Percentiles rank a stretch among this genome's conserved stretches.
Evolutionary conservation across 2,113 vertebrate species (phyloP).

Genomic region (Urocolius indicus): DNA sequence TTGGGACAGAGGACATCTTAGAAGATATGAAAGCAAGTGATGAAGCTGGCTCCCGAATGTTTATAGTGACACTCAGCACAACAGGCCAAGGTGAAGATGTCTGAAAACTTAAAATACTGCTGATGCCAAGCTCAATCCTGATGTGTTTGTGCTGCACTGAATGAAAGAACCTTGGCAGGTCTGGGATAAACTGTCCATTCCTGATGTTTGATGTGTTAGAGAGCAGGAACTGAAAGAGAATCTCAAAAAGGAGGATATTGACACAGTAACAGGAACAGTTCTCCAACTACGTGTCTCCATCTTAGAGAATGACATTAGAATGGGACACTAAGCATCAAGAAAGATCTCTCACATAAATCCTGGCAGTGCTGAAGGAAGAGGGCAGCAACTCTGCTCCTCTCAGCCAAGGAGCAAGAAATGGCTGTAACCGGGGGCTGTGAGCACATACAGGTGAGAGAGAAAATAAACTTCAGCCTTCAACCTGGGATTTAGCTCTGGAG

Average conservation of each 20-base stretch:
- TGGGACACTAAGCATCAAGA: not conserved
- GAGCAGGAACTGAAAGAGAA: not conserved
- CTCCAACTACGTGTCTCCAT: not conserved
- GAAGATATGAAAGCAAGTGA: not conserved
- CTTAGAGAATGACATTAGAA: not conserved
- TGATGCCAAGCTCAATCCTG: not conserved
- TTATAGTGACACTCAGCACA: not conserved
- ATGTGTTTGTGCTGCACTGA: not conserved
- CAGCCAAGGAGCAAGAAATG: not conserved
- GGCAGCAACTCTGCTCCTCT: not conserved
- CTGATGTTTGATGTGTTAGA: not conserved
- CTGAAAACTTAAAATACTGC: not conserved
- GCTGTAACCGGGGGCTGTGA: not conserved
- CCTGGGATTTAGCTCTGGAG: not conserved
- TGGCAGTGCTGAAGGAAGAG: not conserved
- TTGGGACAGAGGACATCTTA: not conserved
- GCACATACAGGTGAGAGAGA: fast-evolving
- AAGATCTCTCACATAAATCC: not conserved
- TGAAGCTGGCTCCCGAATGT: not conserved
- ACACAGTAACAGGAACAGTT: not conserved
- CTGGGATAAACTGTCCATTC: not conserved
- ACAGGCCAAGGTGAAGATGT: not conserved
- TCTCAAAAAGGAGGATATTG: not conserved
- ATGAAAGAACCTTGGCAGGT: not conserved
- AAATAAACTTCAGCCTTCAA: not conserved